A percentile compares a stretch with the other conserved stretches of the same genome.
phyloP scores from a whole-genome alignment of 1,140 invertebrate genomes.

The Mylabris phalerata region DNA sequence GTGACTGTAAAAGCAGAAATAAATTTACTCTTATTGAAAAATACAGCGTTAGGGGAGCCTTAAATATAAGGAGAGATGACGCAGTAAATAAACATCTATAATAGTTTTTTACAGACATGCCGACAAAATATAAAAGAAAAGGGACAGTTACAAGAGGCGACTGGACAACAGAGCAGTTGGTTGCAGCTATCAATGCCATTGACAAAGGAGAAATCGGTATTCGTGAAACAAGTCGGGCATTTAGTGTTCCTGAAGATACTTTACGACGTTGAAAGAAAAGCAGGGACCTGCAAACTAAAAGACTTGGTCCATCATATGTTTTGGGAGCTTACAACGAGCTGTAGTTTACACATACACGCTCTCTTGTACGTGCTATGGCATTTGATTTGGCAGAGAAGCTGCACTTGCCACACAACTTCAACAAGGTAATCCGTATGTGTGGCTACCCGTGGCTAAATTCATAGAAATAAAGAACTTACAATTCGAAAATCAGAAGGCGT shows the following conservation, averaged over 20 bases:
- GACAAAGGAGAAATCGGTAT: conserved; percentile 3
- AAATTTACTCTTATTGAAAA: no score
- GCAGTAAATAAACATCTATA: background rate
- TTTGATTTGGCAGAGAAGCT: conserved; percentile 34
- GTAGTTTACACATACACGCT: conserved; percentile 29
- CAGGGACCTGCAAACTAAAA: conserved; percentile 1
- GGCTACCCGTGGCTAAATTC: conserved; percentile 31
- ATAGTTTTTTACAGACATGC: background rate
- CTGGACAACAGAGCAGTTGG: background rate
- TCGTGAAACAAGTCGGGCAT: conserved; percentile 9
- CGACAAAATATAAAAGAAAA: conserved; percentile 6
- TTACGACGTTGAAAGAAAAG: conserved; percentile 4
- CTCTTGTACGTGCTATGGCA: conserved; percentile 17
- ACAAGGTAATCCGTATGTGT: conserved; percentile 32
- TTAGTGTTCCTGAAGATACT: conserved; percentile 12
- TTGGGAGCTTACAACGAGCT: background rate
- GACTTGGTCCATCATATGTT: conserved; percentile 4
- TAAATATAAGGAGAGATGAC: background rate
- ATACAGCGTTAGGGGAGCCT: no score
- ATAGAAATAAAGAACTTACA: conserved; percentile 22
- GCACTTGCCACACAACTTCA: conserved; percentile 34
- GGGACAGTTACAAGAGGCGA: background rate
- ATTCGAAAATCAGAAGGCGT: conserved; percentile 29
- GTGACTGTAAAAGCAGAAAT: no score
- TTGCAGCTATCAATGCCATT: conserved; percentile 2